phyloP scores from a whole-genome alignment of 2,888 invertebrate species.

The Leucania comma region DNA sequence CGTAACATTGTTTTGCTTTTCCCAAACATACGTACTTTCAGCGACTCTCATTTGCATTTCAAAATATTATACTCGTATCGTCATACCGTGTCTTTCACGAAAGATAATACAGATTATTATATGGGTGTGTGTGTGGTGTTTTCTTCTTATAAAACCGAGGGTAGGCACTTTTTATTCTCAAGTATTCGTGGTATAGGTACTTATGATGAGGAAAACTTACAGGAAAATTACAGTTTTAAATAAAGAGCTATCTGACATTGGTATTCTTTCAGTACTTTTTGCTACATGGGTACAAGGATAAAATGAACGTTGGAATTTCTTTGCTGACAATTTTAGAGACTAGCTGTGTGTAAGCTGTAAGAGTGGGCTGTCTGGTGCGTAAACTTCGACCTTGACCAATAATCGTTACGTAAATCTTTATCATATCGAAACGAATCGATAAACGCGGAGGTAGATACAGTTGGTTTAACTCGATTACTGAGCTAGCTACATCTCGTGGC shows the following conservation, averaged over 20 bases:
- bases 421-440: constrained; percentile 45
- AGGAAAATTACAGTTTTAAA: constrained; percentile 40
- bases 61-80: constrained; percentile 53
- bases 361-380: constrained; percentile 3
- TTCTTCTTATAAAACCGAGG: constrained; percentile 22
- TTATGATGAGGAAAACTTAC: constrained; percentile 26
- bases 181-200: constrained; percentile 21
- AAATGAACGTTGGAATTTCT: constrained; percentile 26
- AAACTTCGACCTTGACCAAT: constrained; percentile 36
- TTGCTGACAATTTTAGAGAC: constrained; percentile 3
- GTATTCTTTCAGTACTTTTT: constrained; percentile 26
- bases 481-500: constrained; percentile 31
- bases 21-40: constrained; percentile 54
- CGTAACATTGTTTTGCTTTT: constrained; percentile 62
- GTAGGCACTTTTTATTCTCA: constrained; percentile 22
- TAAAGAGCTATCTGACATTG: constrained; percentile 30
- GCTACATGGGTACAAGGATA: constrained; percentile 7
- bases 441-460: constrained; percentile 25
- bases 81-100: constrained; percentile 33
- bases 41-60: constrained; percentile 57
- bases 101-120: constrained; percentile 46
- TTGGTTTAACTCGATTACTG: constrained; percentile 39
- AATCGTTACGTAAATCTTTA: constrained; percentile 55
- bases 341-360: constrained; percentile 15
- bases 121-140: constrained; percentile 12